Evolutionary conservation across 2,113 vertebrate species (phyloP).

Genomic region (Camelus bactrianus): DNA sequence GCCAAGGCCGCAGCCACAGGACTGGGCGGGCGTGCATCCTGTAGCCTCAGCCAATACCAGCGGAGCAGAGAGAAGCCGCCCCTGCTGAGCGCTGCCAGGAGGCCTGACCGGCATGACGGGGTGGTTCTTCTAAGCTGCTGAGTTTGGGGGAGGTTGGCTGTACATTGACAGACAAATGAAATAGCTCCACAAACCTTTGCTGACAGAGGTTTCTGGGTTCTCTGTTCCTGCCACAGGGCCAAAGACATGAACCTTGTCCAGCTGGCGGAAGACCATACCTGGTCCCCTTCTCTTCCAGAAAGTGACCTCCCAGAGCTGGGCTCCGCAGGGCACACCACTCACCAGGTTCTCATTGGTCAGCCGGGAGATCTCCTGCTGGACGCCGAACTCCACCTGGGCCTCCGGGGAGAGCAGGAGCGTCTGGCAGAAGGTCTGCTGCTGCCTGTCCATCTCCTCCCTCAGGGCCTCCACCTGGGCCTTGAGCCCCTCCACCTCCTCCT

Average conservation of each 20-base stretch:
- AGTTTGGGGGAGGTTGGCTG: not conserved
- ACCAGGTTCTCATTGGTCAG: slow-evolving; percentile 98
- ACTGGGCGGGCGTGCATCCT: not conserved
- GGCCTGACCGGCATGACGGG: accelerated
- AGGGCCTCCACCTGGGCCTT: slow-evolving; percentile 89
- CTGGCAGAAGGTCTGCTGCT: slow-evolving; percentile 93
- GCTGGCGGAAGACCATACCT: not conserved
- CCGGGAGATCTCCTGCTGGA: slow-evolving; percentile 95
- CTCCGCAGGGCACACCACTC: not conserved
- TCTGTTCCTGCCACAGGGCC: not conserved
- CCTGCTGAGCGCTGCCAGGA: not conserved
- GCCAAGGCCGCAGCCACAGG: accelerated
- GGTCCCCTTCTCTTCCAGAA: not conserved
- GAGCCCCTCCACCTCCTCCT: slow-evolving; percentile 90
- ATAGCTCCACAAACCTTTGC: accelerated
- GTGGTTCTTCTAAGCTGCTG: not conserved
- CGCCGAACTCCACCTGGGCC: slow-evolving; percentile 93
- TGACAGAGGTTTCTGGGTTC: not conserved
- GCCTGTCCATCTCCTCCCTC: slow-evolving; percentile 91
- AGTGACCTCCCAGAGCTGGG: not conserved
- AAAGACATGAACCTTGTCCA: not conserved
- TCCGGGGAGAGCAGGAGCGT: slow-evolving; percentile 92
- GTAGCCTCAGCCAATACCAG: not conserved
- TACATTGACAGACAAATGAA: not conserved
- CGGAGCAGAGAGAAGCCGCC: not conserved